A percentile compares a stretch with the other conserved stretches of the same genome.
These are phyloP conservation scores for Meliscaeva auricollis DNA, from an alignment of 2,888 invertebrate species.

Conservation along the genomic window DNA sequence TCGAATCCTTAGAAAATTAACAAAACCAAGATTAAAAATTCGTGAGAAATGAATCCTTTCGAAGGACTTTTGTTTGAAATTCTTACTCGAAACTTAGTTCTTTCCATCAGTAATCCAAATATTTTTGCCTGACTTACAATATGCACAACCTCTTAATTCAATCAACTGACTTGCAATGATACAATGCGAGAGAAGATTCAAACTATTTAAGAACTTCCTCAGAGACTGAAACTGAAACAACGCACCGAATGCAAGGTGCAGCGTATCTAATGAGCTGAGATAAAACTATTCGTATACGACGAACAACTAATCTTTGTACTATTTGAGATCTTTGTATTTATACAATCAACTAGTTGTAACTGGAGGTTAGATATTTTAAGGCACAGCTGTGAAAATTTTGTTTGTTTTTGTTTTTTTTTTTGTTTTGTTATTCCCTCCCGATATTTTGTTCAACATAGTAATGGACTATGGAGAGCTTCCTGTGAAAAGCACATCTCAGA, in stretches of 20 bases:
- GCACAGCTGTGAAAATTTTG: slow-evolving; percentile 63
- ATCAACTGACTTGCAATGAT: slow-evolving; percentile 60
- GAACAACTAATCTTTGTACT: slow-evolving; percentile 76
- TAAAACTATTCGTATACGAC: slow-evolving; percentile 61
- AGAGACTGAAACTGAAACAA: slow-evolving; percentile 10
- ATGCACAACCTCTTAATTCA: slow-evolving; percentile 47
- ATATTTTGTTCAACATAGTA: slow-evolving; percentile 49
- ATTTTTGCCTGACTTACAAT: background rate
- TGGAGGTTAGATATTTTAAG: slow-evolving; percentile 66
- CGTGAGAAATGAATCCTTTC: slow-evolving; percentile 33
- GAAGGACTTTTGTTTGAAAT: slow-evolving; percentile 14
- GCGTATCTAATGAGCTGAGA: slow-evolving; percentile 72
- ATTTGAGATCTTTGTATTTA: slow-evolving; percentile 77
- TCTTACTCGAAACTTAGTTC: slow-evolving; percentile 77
- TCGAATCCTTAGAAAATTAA: slow-evolving; percentile 53
- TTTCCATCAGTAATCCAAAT: slow-evolving; percentile 71
- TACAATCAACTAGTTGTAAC: slow-evolving; percentile 73
- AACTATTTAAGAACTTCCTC: slow-evolving; percentile 67
- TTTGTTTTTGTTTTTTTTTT: slow-evolving; percentile 51
- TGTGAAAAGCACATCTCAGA: slow-evolving; percentile 66
- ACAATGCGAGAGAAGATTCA: slow-evolving; percentile 48
- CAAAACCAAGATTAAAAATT: too few relatives aligned
- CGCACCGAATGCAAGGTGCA: slow-evolving; percentile 70
- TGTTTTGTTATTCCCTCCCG: slow-evolving; percentile 15
- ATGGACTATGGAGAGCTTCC: slow-evolving; percentile 69